phyloP scores from a whole-genome alignment of 2,797 vertebrate genomes.

The Saguinus oedipus region DNA sequence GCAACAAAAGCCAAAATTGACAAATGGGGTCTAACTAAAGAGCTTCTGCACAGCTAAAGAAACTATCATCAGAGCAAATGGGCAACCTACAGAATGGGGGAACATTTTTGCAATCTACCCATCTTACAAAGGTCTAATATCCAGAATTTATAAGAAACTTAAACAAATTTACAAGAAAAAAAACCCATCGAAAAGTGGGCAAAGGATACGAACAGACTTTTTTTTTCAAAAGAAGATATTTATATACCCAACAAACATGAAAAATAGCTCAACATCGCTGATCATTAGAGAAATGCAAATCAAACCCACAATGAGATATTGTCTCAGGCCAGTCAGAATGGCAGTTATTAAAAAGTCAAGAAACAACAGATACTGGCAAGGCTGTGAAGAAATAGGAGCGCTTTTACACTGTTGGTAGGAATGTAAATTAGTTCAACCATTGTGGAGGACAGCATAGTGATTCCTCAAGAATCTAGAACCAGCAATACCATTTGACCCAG shows the following conservation, averaged over 20 bases:
- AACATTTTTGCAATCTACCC: neutral
- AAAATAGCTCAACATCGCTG: neutral
- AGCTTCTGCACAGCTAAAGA: neutral
- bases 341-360: neutral
- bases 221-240: neutral
- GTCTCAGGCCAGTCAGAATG: neutral
- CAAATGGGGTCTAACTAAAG: neutral
- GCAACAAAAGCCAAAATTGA: neutral
- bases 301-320: neutral
- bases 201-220: neutral
- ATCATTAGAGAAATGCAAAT: neutral
- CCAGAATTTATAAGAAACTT: neutral
- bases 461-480: neutral
- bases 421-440: neutral
- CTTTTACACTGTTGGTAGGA: neutral
- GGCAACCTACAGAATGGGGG: neutral
- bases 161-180: neutral
- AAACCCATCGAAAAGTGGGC: neutral
- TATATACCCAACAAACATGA: neutral
- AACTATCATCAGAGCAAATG: neutral
- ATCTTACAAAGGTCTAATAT: neutral
- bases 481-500: neutral
- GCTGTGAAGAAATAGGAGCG: neutral
- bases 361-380: neutral
- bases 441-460: neutral